Evolutionary conservation across 2,888 invertebrate species (phyloP).

Genomic region (Drosophila tripunctata): DNA sequence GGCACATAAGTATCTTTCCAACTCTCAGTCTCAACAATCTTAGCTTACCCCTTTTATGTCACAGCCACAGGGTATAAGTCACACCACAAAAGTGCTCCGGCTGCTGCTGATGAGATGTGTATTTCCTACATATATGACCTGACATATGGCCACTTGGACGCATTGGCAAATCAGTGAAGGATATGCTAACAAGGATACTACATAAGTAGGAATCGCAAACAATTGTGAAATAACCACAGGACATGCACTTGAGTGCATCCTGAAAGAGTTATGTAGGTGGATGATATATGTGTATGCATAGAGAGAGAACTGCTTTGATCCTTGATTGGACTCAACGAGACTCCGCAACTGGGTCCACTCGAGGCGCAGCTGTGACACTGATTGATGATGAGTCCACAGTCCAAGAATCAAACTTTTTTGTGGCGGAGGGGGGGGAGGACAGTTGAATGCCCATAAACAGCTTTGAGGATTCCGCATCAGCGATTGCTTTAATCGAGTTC

Average conservation of each 20-base stretch:
- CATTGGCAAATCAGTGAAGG: conserved; percentile 44
- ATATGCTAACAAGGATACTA: conserved; percentile 61
- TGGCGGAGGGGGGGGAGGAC: conserved; percentile 3
- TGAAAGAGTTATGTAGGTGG: conserved; percentile 37
- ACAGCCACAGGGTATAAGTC: conserved; percentile 16
- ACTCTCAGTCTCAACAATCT: neutral
- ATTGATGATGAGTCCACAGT: conserved; percentile 65
- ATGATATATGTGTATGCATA: conserved; percentile 1
- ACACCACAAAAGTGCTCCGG: conserved; percentile 37
- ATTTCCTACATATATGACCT: no score
- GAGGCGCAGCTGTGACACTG: conserved; percentile 65
- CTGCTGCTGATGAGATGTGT: conserved; percentile 18
- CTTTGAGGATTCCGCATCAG: conserved; percentile 62
- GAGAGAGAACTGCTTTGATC: conserved; percentile 80
- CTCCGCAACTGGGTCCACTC: conserved; percentile 47
- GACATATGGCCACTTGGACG: conserved; percentile 72
- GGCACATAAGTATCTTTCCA: no score
- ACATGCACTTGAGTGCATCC: conserved; percentile 73
- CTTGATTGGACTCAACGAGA: conserved; percentile 70
- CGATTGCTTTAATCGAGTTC: conserved; percentile 71
- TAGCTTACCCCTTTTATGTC: neutral
- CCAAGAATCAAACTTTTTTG: no score
- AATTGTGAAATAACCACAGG: conserved; percentile 75
- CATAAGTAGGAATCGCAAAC: conserved; percentile 36
- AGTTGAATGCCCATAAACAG: conserved; percentile 41